These are phyloP conservation scores for Trichacis sp. DNA, from an alignment of 2,888 invertebrate species.

Conservation along the genomic window DNA sequence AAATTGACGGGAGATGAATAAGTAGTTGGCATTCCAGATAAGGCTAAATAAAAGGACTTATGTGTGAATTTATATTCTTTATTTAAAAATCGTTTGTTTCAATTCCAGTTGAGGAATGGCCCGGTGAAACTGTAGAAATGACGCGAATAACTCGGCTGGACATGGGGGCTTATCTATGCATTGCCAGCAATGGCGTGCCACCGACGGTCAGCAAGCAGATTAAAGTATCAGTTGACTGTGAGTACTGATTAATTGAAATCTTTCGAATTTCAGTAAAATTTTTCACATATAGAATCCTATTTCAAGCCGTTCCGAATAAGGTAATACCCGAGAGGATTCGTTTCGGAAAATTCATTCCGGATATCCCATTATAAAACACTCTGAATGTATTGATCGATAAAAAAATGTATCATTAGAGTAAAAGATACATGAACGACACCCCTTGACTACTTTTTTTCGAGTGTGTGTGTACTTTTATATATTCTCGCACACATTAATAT, in stretches of 20 bases:
- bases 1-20: slow-evolving; percentile 25
- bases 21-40: slow-evolving; percentile 19
- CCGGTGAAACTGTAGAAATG: slow-evolving; percentile 86
- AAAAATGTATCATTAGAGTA: too few relatives aligned
- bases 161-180: slow-evolving; percentile 93
- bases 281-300: too few relatives aligned
- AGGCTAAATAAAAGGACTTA: neutral
- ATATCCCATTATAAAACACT: too few relatives aligned
- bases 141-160: slow-evolving; percentile 86
- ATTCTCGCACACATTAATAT: too few relatives aligned
- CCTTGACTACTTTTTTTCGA: too few relatives aligned
- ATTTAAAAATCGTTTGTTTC: slow-evolving; percentile 10
- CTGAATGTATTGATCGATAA: too few relatives aligned
- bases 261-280: too few relatives aligned
- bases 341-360: too few relatives aligned
- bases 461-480: too few relatives aligned
- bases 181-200: slow-evolving; percentile 83
- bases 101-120: slow-evolving; percentile 83
- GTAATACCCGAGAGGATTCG: too few relatives aligned
- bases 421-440: too few relatives aligned
- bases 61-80: neutral
- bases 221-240: slow-evolving; percentile 94
- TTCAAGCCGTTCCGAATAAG: too few relatives aligned
- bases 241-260: slow-evolving; percentile 71
- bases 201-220: slow-evolving; percentile 92